A percentile compares a stretch with the other conserved stretches of the same genome.
Evolutionary conservation across 2,113 vertebrate genomes (phyloP).

Genomic region (Dolichallabes microphthalmus): DNA sequence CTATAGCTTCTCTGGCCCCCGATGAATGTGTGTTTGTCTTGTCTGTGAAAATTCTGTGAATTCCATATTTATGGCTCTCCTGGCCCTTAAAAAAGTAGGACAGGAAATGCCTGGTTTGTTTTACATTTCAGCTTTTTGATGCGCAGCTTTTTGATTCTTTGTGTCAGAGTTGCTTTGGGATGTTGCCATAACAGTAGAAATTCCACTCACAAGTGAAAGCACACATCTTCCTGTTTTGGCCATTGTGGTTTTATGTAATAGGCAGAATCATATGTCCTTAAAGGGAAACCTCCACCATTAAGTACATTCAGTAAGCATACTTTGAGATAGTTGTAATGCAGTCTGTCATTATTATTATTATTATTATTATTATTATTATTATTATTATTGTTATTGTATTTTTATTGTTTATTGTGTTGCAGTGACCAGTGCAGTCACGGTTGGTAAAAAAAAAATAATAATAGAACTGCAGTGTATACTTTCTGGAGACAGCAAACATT

Average conservation of each 20-base stretch:
- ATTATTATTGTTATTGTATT: neutral
- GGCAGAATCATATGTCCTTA: constrained; percentile 11
- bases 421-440: neutral
- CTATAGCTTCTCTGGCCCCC: neutral
- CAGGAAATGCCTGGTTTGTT: constrained; percentile 40
- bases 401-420: neutral
- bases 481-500: neutral
- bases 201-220: neutral
- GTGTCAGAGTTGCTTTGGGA: neutral
- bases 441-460: neutral
- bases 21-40: constrained; percentile 28
- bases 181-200: constrained; percentile 14
- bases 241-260: constrained; percentile 27
- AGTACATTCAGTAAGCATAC: neutral
- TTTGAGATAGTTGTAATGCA: neutral
- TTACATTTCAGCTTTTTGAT: constrained; percentile 13
- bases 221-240: constrained; percentile 31
- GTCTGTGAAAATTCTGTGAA: constrained; percentile 23
- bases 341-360: neutral
- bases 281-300: neutral
- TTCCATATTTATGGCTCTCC: constrained; percentile 16
- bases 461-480: neutral
- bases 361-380: no score
- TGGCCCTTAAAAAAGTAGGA: constrained; percentile 34
- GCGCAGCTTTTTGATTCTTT: constrained; percentile 6